Percentiles rank a stretch among this genome's conserved stretches.
Conservation (phyloP, 2,888 invertebrate genomes). For the Leptodirus hochenwartii region DNA sequence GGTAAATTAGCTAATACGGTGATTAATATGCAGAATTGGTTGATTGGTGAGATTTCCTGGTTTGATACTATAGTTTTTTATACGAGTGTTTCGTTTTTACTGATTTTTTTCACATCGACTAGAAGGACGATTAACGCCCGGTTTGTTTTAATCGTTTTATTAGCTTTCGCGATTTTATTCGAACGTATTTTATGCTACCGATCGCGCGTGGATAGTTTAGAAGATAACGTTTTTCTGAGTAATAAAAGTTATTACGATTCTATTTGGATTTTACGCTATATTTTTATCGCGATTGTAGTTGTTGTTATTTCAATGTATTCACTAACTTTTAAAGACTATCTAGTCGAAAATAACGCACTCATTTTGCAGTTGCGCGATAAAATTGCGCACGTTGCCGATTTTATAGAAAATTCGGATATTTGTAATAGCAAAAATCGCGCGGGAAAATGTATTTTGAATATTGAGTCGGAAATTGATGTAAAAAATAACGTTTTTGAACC, state of each 20-base stretch:
- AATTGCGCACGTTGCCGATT: conserved; percentile 15
- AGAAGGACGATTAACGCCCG: conserved; percentile 34
- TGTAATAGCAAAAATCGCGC: conserved; percentile 3
- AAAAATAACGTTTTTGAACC: too few relatives aligned
- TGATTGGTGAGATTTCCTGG: conserved; percentile 43
- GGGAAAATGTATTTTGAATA: too few relatives aligned
- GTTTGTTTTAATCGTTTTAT: conserved; percentile 32
- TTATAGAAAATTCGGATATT: conserved; percentile 4
- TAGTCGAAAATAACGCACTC: conserved; percentile 25
- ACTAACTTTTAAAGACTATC: conserved; percentile 26
- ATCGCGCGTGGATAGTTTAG: conserved; percentile 8
- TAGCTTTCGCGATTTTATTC: conserved; percentile 29
- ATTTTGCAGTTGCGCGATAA: conserved; percentile 27
- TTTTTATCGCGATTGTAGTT: conserved; percentile 21
- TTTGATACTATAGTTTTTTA: conserved; percentile 44
- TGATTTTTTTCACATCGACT: conserved; percentile 36
- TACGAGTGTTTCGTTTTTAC: conserved; percentile 28
- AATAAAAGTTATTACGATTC: conserved; percentile 25
- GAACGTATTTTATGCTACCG: conserved; percentile 24
- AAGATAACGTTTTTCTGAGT: conserved; percentile 16
- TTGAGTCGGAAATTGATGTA: too few relatives aligned
- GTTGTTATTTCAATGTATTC: conserved; percentile 22
- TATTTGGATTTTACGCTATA: conserved; percentile 29
- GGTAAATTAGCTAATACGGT: conserved; percentile 35
- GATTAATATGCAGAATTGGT: conserved; percentile 35